Conservation (phyloP, 2,113 vertebrate species). For the Bombycilla garrulus region DNA sequence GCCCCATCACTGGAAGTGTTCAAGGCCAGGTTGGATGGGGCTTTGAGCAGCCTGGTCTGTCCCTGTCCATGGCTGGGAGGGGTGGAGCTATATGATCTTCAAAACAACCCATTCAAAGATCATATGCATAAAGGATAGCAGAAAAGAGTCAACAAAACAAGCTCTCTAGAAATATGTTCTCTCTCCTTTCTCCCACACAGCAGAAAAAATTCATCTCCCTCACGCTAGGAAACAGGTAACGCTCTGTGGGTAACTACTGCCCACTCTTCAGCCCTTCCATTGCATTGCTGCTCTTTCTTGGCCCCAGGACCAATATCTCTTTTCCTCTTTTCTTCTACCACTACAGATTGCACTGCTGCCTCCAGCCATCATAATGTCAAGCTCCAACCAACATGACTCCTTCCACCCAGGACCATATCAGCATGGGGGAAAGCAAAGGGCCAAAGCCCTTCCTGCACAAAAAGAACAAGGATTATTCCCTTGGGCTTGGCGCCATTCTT, state of each 20-base stretch:
- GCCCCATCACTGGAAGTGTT: not conserved
- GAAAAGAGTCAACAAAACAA: not conserved
- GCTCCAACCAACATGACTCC: not conserved
- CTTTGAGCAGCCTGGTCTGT: not conserved
- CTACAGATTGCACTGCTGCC: not conserved
- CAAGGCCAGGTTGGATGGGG: not conserved
- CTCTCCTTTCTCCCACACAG: not conserved
- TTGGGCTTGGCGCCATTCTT: not conserved
- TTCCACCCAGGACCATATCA: not conserved
- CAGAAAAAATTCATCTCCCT: not conserved
- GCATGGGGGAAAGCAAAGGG: not conserved
- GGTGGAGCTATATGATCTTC: not conserved
- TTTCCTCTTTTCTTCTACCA: not conserved
- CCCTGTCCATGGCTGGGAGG: not conserved
- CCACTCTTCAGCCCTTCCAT: not conserved
- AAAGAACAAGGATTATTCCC: not conserved
- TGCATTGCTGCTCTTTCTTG: not conserved
- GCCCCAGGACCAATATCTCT: not conserved
- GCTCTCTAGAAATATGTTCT: not conserved
- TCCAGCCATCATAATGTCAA: not conserved
- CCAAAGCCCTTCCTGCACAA: not conserved
- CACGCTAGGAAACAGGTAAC: not conserved
- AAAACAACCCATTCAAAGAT: not conserved
- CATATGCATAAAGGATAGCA: not conserved
- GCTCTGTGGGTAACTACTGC: not conserved